Percentiles rank a stretch among this genome's conserved stretches.
Evolutionary conservation across 1,140 invertebrate genomes (phyloP).

Genomic region (Sitobion miscanthi): DNA sequence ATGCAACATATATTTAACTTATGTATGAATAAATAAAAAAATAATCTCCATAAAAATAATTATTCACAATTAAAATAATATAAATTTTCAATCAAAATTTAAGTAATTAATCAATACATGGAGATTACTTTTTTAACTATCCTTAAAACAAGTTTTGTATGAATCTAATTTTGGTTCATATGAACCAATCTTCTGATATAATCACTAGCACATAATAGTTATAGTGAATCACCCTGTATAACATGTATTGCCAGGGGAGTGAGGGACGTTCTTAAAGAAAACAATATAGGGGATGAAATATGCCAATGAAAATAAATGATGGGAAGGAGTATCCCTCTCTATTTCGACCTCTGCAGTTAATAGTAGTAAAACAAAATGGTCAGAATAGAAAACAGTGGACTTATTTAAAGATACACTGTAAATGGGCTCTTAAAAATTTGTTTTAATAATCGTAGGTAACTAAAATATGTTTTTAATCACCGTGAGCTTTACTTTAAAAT

Average conservation of each 20-base stretch:
- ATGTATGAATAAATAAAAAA: not conserved
- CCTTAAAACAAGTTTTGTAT: not conserved
- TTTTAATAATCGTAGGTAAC: not conserved
- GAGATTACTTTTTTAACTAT: not conserved
- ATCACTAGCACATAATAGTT: not conserved
- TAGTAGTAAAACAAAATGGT: slow-evolving; percentile 30
- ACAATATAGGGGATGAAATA: slow-evolving; percentile 26
- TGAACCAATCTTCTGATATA: not conserved
- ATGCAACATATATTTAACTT: not conserved
- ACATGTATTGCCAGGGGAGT: not conserved
- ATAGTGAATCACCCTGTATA: not conserved
- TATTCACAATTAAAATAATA: not conserved
- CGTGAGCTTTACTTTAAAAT: not conserved
- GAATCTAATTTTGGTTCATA: not conserved
- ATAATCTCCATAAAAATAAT: not conserved
- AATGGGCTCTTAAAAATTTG: not conserved
- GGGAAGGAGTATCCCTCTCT: not conserved
- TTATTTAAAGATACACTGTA: not conserved
- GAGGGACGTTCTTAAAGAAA: not conserved
- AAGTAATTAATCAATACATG: not conserved
- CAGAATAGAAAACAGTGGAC: not conserved
- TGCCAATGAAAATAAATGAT: slow-evolving; percentile 32
- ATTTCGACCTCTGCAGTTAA: not conserved
- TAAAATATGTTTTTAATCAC: not conserved
- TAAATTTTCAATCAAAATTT: not conserved